Evolutionary conservation across 2,797 vertebrate genomes (phyloP).

Genomic region (Geotrypetes seraphini): DNA sequence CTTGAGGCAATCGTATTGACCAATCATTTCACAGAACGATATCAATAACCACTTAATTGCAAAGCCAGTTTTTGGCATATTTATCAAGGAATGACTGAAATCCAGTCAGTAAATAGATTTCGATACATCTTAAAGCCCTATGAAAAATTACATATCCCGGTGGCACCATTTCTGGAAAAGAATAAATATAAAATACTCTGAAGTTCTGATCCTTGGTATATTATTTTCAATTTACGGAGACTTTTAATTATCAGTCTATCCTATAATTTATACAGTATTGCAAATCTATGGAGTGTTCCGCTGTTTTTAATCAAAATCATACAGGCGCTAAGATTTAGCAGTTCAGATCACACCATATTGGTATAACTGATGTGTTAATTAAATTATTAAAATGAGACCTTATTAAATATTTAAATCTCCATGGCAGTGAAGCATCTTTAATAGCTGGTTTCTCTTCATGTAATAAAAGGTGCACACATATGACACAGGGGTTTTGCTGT

Average conservation of each 20-base stretch:
- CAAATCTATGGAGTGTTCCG: too few relatives aligned
- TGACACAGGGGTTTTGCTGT: too few relatives aligned
- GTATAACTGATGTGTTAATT: too few relatives aligned
- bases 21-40: conserved; percentile 5
- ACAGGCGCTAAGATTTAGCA: too few relatives aligned
- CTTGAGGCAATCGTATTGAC: not conserved
- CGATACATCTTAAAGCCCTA: conserved; percentile 7
- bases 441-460: too few relatives aligned
- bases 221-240: not conserved
- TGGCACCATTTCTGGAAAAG: not conserved
- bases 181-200: too few relatives aligned
- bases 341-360: too few relatives aligned
- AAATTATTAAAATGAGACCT: too few relatives aligned
- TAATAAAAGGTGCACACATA: too few relatives aligned
- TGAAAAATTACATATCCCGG: not conserved
- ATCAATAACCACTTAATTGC: not conserved
- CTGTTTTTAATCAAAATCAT: too few relatives aligned
- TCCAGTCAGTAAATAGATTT: conserved; percentile 1
- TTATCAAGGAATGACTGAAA: not conserved
- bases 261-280: too few relatives aligned
- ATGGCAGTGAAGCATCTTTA: not conserved
- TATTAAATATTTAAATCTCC: not conserved
- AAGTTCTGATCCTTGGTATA: too few relatives aligned
- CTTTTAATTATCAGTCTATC: not conserved
- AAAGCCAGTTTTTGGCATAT: not conserved